Evolutionary conservation across 2,113 vertebrate species (phyloP), one percentile per base, ranked within the genome.

Genomic region (Oxygymnocypris stewartii): DNA sequence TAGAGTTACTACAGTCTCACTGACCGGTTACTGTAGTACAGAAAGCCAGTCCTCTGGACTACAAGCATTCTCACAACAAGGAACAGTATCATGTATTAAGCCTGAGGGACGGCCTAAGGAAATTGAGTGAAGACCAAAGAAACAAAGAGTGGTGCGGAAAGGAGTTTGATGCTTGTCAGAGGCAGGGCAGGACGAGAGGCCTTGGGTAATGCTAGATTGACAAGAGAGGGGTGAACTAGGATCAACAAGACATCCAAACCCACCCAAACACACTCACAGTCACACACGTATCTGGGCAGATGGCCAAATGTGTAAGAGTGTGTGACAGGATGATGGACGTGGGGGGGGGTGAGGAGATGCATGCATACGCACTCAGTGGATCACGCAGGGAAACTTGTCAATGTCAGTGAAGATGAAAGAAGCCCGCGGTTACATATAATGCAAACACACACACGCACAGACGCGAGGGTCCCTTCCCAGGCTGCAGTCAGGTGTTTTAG

Each of bases 1-100:
- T 92, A 89, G 75, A 90, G 91, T 93, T 94, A 92, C 93, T 76
- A 23, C 28, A 35, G 76, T 85, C 59, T 85, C 59, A 82, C 82
- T 87, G 87, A 88, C 86, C 85, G 28, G 69, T 85, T 69, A 80
- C 81, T 87, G 84, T 87, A 87, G 75, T 75, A 73, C 74, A 87
- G 87, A 47, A 10, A 79, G 77, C 47, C 65, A 76, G 71, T 84
- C 10, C 54, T 75, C 42, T 35, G 83, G 61, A 75, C n/a, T 85
- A 86, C 79, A 86, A 86, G 85, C 63, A 37, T 84, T 86, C 82
- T 77, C 83, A 84, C 88, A 86, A 57, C 76, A 44, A 81, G 76
- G 25, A 86, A 86, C 87, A 47, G 88, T 89, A 89, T 91, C 89
- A 86, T 86, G 59, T 87, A 80, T 87, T 87, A 69, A 44, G 23